Evolutionary conservation across 2,888 invertebrate species (phyloP).

Genomic region (Agapostemon virescens): DNA sequence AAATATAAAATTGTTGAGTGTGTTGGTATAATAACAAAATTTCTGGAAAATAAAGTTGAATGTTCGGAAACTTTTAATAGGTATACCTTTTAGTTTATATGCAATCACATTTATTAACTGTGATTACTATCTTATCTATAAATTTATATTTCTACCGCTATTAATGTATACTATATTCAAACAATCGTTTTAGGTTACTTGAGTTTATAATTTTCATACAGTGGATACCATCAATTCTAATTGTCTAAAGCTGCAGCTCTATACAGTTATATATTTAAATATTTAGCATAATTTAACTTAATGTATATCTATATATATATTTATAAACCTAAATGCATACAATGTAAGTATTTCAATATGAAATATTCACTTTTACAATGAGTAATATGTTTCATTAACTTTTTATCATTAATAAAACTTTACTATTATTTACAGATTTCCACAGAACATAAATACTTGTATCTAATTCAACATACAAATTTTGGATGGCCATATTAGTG

Average conservation of each 20-base stretch:
- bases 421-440: constrained; percentile 42
- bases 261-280: neutral
- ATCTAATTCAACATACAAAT: constrained; percentile 15
- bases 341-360: constrained; percentile 37
- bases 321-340: neutral
- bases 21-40: neutral
- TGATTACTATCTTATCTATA: neutral
- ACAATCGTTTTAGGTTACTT: constrained; percentile 45
- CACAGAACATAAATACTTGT: neutral
- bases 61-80: neutral
- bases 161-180: neutral
- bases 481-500: constrained; percentile 55
- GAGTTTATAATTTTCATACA: neutral
- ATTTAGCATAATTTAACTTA: neutral
- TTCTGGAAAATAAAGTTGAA: constrained; percentile 2
- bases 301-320: neutral
- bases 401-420: neutral
- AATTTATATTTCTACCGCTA: constrained; percentile 1
- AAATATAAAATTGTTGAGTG: constrained; percentile 13
- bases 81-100: constrained; percentile 16
- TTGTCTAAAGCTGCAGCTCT: neutral
- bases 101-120: neutral
- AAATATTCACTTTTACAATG: neutral
- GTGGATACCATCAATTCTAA: neutral
- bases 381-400: neutral